Conservation (phyloP, 2,797 vertebrate species). For the Cyprinella venusta region DNA sequence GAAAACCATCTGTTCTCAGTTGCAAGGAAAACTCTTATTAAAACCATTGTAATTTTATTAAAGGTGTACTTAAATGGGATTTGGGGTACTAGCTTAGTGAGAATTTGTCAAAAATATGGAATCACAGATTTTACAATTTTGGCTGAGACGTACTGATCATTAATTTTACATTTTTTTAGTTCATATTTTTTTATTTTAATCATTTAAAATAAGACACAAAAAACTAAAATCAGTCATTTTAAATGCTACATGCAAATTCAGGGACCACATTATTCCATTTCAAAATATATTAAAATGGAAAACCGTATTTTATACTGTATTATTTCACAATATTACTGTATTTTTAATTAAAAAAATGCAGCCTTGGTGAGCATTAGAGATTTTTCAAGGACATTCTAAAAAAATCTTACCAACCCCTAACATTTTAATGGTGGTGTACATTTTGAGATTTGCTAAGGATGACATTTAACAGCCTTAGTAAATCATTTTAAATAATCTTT, state of each 20-base stretch:
- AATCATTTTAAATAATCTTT: background rate
- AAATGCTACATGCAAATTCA: background rate
- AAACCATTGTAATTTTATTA: background rate
- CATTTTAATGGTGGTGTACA: background rate
- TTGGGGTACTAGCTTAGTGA: background rate
- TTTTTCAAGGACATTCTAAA: background rate
- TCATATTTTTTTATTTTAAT: no score
- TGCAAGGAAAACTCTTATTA: background rate
- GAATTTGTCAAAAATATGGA: background rate
- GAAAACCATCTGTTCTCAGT: slow-evolving; percentile 21
- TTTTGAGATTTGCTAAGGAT: background rate
- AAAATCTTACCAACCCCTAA: background rate
- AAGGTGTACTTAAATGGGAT: background rate
- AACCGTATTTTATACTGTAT: no score
- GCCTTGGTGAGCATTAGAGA: background rate
- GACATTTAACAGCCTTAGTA: background rate
- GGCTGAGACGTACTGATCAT: background rate
- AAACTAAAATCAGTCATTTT: background rate
- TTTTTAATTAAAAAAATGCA: background rate
- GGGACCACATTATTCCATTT: background rate
- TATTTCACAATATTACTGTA: background rate
- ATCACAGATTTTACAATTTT: background rate
- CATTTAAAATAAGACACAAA: no score
- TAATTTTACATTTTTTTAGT: no score
- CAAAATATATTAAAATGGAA: no score